These are phyloP conservation scores for Cataglyphis altisquamis DNA, from an alignment of 2,888 invertebrate genomes.

Conservation along the genomic window DNA sequence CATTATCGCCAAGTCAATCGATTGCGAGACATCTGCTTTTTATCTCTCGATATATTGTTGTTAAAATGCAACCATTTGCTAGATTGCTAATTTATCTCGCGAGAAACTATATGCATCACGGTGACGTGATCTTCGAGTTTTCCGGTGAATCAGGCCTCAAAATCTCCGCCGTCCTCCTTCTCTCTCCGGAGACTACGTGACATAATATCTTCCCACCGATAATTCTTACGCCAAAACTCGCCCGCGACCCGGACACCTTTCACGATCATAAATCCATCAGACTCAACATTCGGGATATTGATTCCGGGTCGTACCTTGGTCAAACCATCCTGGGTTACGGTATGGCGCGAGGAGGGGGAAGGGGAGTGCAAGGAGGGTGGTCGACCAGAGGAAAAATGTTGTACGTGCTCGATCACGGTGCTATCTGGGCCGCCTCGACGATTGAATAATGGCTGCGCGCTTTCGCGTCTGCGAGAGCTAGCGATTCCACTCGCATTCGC, in stretches of 20 bases:
- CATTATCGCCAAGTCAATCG: slow-evolving; percentile 54
- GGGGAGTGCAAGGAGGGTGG: slow-evolving; percentile 15
- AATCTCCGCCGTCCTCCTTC: slow-evolving; percentile 17
- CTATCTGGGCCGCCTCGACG: slow-evolving; percentile 54
- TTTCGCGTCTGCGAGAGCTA: slow-evolving; percentile 51
- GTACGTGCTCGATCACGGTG: slow-evolving; percentile 65
- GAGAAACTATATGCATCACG: neutral
- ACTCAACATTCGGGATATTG: slow-evolving; percentile 68
- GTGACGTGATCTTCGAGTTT: neutral
- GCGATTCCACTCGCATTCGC: slow-evolving; percentile 40
- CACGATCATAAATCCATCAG: slow-evolving; percentile 67
- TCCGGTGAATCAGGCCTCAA: slow-evolving; percentile 15
- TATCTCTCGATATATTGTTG: neutral
- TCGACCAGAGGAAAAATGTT: slow-evolving; percentile 58
- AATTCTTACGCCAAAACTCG: slow-evolving; percentile 63
- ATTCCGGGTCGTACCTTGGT: slow-evolving; percentile 64
- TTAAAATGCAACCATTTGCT: neutral
- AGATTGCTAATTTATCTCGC: slow-evolving; percentile 2
- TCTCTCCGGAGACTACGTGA: neutral
- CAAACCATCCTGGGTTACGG: slow-evolving; percentile 26
- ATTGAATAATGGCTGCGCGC: slow-evolving; percentile 64
- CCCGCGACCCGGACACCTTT: slow-evolving; percentile 30
- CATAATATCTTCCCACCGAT: slow-evolving; percentile 56
- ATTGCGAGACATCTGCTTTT: neutral
- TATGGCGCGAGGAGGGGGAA: neutral